These are phyloP conservation scores for Scalopus aquaticus DNA, from an alignment of 2,113 vertebrate genomes.

Conservation along the genomic window DNA sequence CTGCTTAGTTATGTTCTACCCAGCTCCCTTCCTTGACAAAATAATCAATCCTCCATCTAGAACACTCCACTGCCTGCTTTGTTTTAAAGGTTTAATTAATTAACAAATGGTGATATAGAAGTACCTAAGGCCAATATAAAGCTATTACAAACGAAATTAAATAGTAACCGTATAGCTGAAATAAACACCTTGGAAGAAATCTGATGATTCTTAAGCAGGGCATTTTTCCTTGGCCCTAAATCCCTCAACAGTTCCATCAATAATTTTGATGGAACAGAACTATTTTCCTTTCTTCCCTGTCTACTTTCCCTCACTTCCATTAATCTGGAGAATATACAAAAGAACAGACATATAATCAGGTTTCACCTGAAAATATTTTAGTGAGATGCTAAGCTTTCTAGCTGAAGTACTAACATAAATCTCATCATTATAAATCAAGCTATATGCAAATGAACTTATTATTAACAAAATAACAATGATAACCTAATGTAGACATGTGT, in stretches of 20 bases:
- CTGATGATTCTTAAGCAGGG: neutral
- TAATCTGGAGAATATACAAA: neutral
- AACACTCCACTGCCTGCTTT: neutral
- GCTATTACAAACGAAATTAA: conserved; percentile 34
- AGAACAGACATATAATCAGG: neutral
- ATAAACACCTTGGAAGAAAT: neutral
- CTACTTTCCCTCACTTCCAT: neutral
- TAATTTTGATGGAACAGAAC: neutral
- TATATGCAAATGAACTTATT: neutral
- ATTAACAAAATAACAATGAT: neutral
- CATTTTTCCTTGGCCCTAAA: neutral
- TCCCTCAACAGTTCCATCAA: neutral
- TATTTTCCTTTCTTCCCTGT: neutral
- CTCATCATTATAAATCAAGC: neutral
- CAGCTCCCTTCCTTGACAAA: neutral
- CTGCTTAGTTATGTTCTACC: neutral
- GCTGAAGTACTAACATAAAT: neutral
- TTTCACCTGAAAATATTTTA: neutral
- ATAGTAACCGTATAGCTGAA: neutral
- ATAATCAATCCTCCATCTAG: neutral
- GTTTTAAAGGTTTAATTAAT: neutral
- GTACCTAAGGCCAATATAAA: neutral
- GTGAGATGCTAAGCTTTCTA: neutral
- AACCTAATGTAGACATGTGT: neutral
- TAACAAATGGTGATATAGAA: neutral